Evolutionary conservation across 2,113 vertebrate genomes (phyloP).

Genomic region (Bubo blakistoni): DNA sequence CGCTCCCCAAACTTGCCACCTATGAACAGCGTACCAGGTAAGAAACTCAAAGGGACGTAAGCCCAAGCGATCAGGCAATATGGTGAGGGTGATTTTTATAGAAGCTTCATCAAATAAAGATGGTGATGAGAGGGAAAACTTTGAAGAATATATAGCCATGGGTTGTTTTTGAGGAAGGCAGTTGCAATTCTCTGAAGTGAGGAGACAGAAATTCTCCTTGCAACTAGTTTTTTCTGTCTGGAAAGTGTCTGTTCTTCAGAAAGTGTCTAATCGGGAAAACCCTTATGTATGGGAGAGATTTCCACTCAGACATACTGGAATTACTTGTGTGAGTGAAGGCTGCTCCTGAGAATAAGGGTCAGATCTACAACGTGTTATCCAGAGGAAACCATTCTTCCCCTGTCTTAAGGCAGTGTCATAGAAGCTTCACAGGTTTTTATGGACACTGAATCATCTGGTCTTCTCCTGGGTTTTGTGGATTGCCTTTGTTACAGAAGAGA

Average conservation of each 20-base stretch:
- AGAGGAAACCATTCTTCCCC: not conserved
- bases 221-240: not conserved
- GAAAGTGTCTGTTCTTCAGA: not conserved
- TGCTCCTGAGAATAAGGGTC: not conserved
- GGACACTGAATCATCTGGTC: not conserved
- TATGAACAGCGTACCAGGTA: slow-evolving; percentile 91
- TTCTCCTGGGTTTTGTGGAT: not conserved
- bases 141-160: not conserved
- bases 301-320: not conserved
- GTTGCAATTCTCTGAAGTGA: not conserved
- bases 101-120: not conserved
- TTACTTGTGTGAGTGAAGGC: not conserved
- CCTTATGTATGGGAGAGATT: not conserved
- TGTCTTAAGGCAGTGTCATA: not conserved
- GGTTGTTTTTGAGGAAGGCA: not conserved
- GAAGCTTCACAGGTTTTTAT: not conserved
- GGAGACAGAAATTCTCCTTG: not conserved
- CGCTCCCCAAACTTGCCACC: slow-evolving; percentile 95
- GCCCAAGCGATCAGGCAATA: not conserved
- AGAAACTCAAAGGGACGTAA: not conserved
- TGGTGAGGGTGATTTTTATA: not conserved
- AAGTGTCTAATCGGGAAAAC: not conserved
- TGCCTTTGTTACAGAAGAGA: not conserved
- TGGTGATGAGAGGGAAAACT: not conserved
- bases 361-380: not conserved